Evolutionary conservation across 2,113 vertebrate genomes (phyloP), one percentile per base, ranked within the genome.

Genomic region (Pardalotus punctatus): DNA sequence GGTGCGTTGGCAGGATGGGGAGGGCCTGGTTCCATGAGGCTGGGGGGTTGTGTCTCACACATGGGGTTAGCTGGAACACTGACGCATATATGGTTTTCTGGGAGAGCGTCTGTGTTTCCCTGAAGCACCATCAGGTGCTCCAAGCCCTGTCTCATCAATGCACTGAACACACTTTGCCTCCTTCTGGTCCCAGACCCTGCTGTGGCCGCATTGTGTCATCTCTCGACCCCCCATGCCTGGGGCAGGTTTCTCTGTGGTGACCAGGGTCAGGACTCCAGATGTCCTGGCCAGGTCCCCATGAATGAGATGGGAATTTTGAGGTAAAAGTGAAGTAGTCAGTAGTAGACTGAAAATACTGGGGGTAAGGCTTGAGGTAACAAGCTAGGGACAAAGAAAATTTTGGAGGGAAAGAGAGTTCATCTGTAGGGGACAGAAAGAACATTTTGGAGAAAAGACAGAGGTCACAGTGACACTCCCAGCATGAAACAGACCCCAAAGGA

Each of bases 131-230:
- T 18, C 51, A 60, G 42, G 94, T 98, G 58, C 99, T 99, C 96
- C 98, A 98, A 96, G 97, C 91, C 27, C 95, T 98, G 33, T 97
- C 98, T 70, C 98, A 98, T 71, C 94, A 97, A 51, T 98, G 98
- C 14, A 89, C 95, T 25, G 98, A 99, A 3, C 0, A 0, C 24
- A 8, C 15, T 20, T 2, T 42, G 45, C 16, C 35, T 51, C 20
- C 31, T 8, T 6, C 56, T 15, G 31, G 14, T 10, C 31, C 45
- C 45, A 50, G 11, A 23, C 2, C 15, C 45, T 1, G 16, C 7
- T 1, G 4, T 14, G 35, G 54, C 24, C 45, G 69, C 1, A 1
- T 58, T 16, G 28, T 27, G n/a, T 18, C 64, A 14, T 2, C 53
- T 13, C 53, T 36, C 0, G 0, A 7, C 21, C 9, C 29, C 21